phyloP scores from a whole-genome alignment of 2,113 vertebrate genomes.

The Dendropsophus ebraccatus region DNA sequence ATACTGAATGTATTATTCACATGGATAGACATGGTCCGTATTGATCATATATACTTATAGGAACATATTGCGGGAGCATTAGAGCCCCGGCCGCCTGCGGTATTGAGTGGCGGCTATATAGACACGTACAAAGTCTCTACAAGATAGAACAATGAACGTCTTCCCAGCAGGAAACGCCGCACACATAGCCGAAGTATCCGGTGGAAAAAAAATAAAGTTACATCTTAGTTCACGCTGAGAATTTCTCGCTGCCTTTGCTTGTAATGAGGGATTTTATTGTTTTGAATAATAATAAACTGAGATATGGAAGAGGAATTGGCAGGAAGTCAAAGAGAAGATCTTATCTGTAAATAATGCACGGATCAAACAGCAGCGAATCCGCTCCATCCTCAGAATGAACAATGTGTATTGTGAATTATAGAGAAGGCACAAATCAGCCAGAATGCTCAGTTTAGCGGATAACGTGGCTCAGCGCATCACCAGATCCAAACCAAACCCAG shows the following conservation, averaged over 20 bases:
- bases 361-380: not conserved
- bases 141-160: not conserved
- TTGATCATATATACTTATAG: conserved; percentile 32
- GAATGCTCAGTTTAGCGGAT: not conserved
- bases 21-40: conserved; percentile 8
- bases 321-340: conserved; percentile 28
- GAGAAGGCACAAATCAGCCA: not conserved
- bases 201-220: conserved; percentile 7
- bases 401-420: not conserved
- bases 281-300: conserved; percentile 9
- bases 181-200: not conserved
- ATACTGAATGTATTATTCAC: conserved; percentile 42
- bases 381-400: not conserved
- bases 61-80: not conserved
- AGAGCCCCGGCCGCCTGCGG: no score
- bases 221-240: conserved; percentile 16
- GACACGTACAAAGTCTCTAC: not conserved
- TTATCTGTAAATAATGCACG: conserved; percentile 24
- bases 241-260: not conserved
- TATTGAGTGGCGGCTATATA: not conserved
- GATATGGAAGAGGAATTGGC: conserved; percentile 6
- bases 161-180: not conserved
- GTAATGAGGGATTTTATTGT: conserved; percentile 6
- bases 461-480: not conserved
- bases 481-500: not conserved